Evolutionary conservation across 2,888 invertebrate species (phyloP).

Genomic region (Chymomyza fuscimana): DNA sequence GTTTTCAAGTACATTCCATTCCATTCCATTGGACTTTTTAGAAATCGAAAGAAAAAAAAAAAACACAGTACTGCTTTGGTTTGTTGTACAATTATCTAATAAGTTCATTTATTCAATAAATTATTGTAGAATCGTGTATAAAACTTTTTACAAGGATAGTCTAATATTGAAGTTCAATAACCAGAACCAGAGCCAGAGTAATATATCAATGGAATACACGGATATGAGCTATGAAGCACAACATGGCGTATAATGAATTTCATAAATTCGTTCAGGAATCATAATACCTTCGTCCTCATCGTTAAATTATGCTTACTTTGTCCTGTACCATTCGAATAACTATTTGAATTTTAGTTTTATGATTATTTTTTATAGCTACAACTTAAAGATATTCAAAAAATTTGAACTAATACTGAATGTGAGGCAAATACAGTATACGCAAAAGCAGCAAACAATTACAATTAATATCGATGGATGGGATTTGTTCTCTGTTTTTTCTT

Average conservation of each 20-base stretch:
- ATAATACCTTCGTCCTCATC: constrained; percentile 51
- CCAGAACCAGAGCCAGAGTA: constrained; percentile 36
- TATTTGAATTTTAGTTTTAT: not conserved
- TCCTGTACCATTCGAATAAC: not conserved
- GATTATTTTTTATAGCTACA: constrained; percentile 8
- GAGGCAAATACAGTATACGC: constrained; percentile 8
- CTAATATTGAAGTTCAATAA: constrained; percentile 44
- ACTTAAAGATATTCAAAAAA: constrained; percentile 6
- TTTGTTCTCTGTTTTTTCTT: not conserved
- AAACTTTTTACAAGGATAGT: constrained; percentile 70
- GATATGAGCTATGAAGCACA: constrained; percentile 69
- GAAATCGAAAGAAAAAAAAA: not conserved
- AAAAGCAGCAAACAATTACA: constrained; percentile 45
- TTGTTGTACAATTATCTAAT: constrained; percentile 64
- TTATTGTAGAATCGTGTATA: constrained; percentile 66
- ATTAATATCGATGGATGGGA: constrained; percentile 36
- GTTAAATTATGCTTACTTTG: constrained; percentile 22
- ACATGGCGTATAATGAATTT: constrained; percentile 73
- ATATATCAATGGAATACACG: constrained; percentile 45
- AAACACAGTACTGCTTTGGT: not conserved
- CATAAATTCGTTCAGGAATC: constrained; percentile 71
- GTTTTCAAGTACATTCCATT: no score
- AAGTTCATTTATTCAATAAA: constrained; percentile 48
- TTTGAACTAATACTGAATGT: constrained; percentile 22
- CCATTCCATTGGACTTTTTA: no score